These are phyloP conservation scores for Desmodus rotundus DNA, from an alignment of 2,113 vertebrate genomes.

Conservation along the genomic window DNA sequence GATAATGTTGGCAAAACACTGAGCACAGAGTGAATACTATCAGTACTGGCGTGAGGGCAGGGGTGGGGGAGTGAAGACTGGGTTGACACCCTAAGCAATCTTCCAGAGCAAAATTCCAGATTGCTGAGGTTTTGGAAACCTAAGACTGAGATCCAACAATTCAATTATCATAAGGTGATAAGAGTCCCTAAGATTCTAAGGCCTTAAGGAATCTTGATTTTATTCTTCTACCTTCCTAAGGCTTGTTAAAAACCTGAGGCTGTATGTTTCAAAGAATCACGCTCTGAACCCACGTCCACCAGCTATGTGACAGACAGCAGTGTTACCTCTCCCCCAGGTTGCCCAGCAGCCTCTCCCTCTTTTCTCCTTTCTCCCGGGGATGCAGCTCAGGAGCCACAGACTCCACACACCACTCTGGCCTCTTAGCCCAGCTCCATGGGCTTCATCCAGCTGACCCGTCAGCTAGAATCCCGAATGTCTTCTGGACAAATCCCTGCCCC, in stretches of 20 bases:
- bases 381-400: accelerated
- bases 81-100: neutral
- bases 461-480: neutral
- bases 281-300: accelerated
- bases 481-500: neutral
- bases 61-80: neutral
- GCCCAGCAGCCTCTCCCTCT: neutral
- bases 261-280: neutral
- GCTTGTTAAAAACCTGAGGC: neutral
- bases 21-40: neutral
- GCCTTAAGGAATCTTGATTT: neutral
- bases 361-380: neutral
- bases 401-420: neutral
- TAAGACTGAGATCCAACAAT: neutral
- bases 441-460: neutral
- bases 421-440: neutral
- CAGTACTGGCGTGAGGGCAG: neutral
- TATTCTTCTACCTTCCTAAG: neutral
- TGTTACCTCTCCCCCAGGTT: neutral
- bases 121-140: neutral
- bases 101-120: neutral
- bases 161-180: neutral
- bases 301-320: accelerated
- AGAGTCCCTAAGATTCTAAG: neutral
- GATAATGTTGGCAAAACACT: neutral